A percentile compares a stretch with the other conserved stretches of the same genome.
Conservation (phyloP, 2,888 invertebrate species). For the Campopleginae sp. region DNA sequence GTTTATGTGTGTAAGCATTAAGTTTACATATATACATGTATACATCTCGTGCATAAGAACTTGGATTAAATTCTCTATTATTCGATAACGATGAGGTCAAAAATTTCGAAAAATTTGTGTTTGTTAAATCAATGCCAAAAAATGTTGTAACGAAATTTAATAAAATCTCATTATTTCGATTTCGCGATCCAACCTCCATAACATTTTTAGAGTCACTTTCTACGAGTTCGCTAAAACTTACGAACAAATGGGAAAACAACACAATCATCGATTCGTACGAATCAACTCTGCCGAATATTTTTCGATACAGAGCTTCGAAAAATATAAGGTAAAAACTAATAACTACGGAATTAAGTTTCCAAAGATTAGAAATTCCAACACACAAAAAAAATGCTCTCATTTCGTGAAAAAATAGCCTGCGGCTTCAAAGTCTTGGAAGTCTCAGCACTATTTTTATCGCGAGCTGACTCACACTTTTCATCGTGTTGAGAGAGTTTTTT, state of each 20-base stretch:
- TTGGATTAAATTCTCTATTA: too few species aligned
- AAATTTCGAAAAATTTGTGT: too few species aligned
- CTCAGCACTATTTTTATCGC: conserved; percentile 47
- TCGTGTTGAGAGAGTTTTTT: conserved; percentile 45
- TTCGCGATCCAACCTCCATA: too few species aligned
- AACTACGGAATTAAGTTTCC: neutral
- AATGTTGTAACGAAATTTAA: too few species aligned
- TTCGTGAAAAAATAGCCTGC: conserved; percentile 21
- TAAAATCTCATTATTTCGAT: too few species aligned
- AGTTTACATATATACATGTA: too few species aligned
- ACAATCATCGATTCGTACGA: too few species aligned
- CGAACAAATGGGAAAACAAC: neutral
- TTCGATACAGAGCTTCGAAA: neutral
- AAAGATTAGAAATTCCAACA: neutral
- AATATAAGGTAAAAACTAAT: too few species aligned
- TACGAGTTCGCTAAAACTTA: neutral
- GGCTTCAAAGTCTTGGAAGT: conserved; percentile 41
- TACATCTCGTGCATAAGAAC: too few species aligned
- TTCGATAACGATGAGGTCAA: too few species aligned
- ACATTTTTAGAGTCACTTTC: neutral
- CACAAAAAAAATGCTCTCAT: conserved; percentile 17
- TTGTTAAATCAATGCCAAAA: too few species aligned
- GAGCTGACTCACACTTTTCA: conserved; percentile 57
- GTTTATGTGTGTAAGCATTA: too few species aligned
- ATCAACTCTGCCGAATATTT: neutral